Percentiles rank a stretch among this genome's conserved stretches.
These are phyloP conservation scores for Hiodon alosoides DNA, from an alignment of 2,113 vertebrate species.

Conservation along the genomic window DNA sequence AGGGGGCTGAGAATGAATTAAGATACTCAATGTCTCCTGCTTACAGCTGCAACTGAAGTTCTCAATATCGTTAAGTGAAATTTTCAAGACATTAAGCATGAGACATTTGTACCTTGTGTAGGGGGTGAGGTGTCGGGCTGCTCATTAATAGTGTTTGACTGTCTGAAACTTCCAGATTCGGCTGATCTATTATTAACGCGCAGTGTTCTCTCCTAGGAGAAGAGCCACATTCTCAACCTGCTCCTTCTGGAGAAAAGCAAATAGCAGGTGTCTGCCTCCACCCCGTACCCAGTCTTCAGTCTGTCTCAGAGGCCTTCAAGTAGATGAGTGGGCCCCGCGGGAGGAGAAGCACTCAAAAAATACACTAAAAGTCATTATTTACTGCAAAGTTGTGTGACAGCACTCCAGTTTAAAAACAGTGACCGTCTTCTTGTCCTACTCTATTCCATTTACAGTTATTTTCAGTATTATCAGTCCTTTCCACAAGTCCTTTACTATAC, in stretches of 20 bases:
- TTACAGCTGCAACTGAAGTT: background rate
- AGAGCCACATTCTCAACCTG: conserved; percentile 29
- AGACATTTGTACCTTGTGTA: background rate
- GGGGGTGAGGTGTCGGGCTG: conserved; percentile 17
- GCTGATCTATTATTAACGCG: conserved; percentile 34
- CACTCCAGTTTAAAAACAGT: background rate
- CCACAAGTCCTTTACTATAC: no score
- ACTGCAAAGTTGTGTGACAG: background rate
- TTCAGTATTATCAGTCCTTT: no score
- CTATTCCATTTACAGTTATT: no score
- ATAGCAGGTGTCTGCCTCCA: conserved; percentile 52
- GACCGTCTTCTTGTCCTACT: background rate
- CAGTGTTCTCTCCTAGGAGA: conserved; percentile 29
- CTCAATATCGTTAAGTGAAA: background rate
- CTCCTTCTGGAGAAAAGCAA: conserved; percentile 53
- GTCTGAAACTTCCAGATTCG: conserved; percentile 25
- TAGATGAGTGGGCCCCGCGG: background rate
- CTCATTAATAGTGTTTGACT: conserved; percentile 33
- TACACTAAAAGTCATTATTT: background rate
- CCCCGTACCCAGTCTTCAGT: conserved; percentile 22
- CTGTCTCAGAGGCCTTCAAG: conserved; percentile 8
- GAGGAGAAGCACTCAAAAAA: background rate
- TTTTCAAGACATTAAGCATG: background rate
- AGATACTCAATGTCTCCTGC: no score
- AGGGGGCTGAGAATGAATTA: no score